Evolutionary conservation across 1,140 invertebrate genomes (phyloP).

Genomic region (Solenopsis invicta): DNA sequence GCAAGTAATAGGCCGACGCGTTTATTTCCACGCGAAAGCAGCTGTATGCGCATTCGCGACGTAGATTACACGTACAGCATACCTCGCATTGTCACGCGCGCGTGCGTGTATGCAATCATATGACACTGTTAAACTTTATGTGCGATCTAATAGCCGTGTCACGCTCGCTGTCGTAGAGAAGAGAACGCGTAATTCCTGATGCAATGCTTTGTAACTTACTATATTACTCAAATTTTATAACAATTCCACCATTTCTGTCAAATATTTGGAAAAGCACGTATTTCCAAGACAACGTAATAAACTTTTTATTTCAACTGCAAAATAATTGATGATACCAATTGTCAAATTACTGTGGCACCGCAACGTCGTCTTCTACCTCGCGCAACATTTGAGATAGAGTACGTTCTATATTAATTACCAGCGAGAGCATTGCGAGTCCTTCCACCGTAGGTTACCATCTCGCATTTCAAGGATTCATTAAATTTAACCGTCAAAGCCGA

Average conservation of each 20-base stretch:
- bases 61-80: slow-evolving; percentile 11
- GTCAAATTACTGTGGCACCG: not conserved
- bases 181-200: not conserved
- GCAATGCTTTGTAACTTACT: not conserved
- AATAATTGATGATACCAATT: not conserved
- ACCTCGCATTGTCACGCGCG: not conserved
- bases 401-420: slow-evolving; percentile 5
- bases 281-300: not conserved
- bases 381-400: not conserved
- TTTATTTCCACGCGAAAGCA: slow-evolving; percentile 37
- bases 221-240: not conserved
- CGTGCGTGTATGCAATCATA: not conserved
- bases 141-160: slow-evolving; percentile 44
- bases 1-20: slow-evolving; percentile 13
- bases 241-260: too few relatives aligned
- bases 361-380: not conserved
- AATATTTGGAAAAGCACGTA: not conserved
- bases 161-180: not conserved
- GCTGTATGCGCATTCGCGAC: not conserved
- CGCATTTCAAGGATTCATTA: slow-evolving; percentile 35
- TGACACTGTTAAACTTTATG: slow-evolving; percentile 46
- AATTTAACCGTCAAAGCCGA: not conserved
- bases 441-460: not conserved
- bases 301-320: not conserved
- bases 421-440: not conserved